Base-by-base conservation (phyloP, 2,888 invertebrate species). In the Pyrocoelia pectoralis region DNA sequence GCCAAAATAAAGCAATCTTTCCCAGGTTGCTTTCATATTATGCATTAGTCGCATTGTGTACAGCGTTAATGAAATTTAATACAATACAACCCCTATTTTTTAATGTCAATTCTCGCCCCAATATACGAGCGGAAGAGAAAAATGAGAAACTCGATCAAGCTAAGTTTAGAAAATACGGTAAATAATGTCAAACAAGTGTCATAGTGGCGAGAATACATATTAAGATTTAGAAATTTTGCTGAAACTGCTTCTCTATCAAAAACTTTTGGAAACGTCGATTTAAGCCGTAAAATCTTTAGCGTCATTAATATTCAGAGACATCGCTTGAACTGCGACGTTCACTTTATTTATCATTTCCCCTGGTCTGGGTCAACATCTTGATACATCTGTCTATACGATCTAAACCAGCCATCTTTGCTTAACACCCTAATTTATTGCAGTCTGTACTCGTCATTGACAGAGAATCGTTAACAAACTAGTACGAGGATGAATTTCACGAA, bases 341-440 rank as follows among this genome's bases (percentile, higher is more conserved):
- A 15, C 41, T 43, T 43, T 43, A 43, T 43, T 43, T 43, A 43
- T 43, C 41, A 43, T 43, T 13, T 43, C 41, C 41, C 41, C 41
- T 15, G 41, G 41, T 43, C 41, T 13, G 41, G 41, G 41, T 15
- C 41, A 43, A 43, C 41, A 43, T 43, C 41, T 15, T 15, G 41
- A 43, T 43, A 43, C 41, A 43, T 43, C 41, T 43, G 41, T 43
- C 41, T 43, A 43, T 43, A 43, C 13, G 41, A 43, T 43, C 41
- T 8, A 43, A 15, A 43, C 10, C 41, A 43, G 41, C 41, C 41
- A 43, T 43, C 41, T 43, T 43, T 43, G 41, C 41, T 15, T 43
- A 14, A 15, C 41, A 43, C 41, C 41, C 41, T 43, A 43, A 43
- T 43, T 43, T 43, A 43, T 43, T 43, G 15, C 13, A 43, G 41